Base-by-base conservation (phyloP, 1,140 invertebrate species). In the Euura lappo region DNA sequence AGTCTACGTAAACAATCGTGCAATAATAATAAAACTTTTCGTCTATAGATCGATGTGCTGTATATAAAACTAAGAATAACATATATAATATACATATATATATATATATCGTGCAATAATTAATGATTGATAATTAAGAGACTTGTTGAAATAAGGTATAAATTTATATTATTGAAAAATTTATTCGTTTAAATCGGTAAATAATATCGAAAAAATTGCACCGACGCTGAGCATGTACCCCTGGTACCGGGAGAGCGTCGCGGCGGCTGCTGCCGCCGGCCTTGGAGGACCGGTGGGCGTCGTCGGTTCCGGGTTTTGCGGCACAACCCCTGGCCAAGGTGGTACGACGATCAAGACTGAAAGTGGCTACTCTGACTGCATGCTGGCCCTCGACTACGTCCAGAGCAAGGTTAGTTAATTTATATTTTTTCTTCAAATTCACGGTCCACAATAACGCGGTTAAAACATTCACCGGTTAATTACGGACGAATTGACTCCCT, bases 341-440 rank as follows among this genome's bases (percentile, higher is more conserved):
- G 83, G 76, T 68, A 84, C 86, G 10, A 90, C 90, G 6, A 92
- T 92, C 82, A 92, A 93, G 84, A 92, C 91, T 11, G 92, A 93
- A 83, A 92, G 90, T 84, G 92, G 92, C 78, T 93, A 92, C 83
- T 92, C 90, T 78, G 92, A 93, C 83, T 93, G 92, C 82, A 93
- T 93, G 92, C 85, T 93, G 70, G 91, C 91, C 10, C 87, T 93
- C 44, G 92, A 93, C 80, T 93, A 93, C 79, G 91, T 92, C 4
- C 91, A 93, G 81, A 91, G 90, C 81, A 92, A 93, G 90, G 92
- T 93, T 81, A 88, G 86, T 28, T 28, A 28, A 28, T 28, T 28
- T 28, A 0, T 28, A 28, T 28, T 28, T 28, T 28, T 28, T 28
- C 28, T 28, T 28, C 28, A 28, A 28, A 28, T 28, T 28, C 28